A percentile compares a stretch with the other conserved stretches of the same genome.
Conservation (phyloP, 2,113 vertebrate genomes). For the Holacanthus passer region DNA sequence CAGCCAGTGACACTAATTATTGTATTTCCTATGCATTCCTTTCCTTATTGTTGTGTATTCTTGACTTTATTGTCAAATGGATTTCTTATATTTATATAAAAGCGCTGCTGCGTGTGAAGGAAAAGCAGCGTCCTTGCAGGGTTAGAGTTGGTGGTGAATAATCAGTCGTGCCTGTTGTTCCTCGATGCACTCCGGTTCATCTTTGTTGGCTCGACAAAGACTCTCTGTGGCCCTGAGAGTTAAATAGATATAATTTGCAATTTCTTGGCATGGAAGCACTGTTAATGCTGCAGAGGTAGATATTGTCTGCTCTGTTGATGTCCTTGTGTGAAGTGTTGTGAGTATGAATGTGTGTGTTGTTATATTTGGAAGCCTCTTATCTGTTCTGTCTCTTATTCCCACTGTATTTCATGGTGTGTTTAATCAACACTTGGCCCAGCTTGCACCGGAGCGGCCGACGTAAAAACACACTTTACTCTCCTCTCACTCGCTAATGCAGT, state of each 20-base stretch:
- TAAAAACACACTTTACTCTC: conserved; percentile 47
- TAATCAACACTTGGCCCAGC: conserved; percentile 72
- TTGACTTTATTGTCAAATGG: conserved; percentile 1
- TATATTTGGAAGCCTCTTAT: conserved; percentile 69
- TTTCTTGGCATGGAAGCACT: conserved; percentile 50
- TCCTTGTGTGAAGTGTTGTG: conserved; percentile 55
- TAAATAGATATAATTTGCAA: conserved; percentile 62
- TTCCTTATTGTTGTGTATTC: background rate
- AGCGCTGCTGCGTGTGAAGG: background rate
- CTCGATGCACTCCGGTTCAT: conserved; percentile 10
- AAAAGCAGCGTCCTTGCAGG: conserved; percentile 13
- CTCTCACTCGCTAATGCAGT: conserved; percentile 32
- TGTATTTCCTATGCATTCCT: background rate
- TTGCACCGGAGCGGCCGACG: conserved; percentile 33
- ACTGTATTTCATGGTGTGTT: conserved; percentile 57
- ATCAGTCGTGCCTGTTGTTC: conserved; percentile 43
- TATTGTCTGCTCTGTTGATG: conserved; percentile 49
- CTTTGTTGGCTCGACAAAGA: conserved; percentile 40
- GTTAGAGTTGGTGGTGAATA: conserved; percentile 27
- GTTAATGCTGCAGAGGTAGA: conserved; percentile 30
- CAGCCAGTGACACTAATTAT: background rate
- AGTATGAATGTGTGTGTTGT: conserved; percentile 26
- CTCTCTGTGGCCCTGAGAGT: conserved; percentile 39
- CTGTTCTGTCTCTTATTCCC: conserved; percentile 56
- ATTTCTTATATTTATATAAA: background rate